Conservation (phyloP, 2,797 vertebrate species). For the Aeoliscus strigatus region DNA sequence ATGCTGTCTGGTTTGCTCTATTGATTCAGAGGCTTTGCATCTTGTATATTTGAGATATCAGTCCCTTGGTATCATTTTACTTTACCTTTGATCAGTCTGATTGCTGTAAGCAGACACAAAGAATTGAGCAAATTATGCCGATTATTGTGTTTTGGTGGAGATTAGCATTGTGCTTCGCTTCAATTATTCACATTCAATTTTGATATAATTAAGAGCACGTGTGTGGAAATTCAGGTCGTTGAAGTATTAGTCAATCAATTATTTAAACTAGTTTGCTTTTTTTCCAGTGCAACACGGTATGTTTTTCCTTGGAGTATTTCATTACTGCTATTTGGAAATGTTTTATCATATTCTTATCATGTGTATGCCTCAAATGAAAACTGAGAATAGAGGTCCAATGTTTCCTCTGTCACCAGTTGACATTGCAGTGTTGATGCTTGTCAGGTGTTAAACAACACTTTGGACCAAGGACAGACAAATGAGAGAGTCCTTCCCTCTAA, state of each 20-base stretch:
- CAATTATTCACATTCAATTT: conserved; percentile 54
- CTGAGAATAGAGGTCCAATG: conserved; percentile 36
- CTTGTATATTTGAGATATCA: conserved; percentile 70
- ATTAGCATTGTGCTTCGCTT: conserved; percentile 50
- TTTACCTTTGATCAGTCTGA: conserved; percentile 72
- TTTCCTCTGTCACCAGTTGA: conserved; percentile 43
- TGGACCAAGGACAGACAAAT: conserved; percentile 77
- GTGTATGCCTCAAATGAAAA: conserved; percentile 28
- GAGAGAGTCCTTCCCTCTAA: conserved; percentile 74
- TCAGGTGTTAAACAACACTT: conserved; percentile 81
- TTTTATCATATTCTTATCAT: conserved; percentile 9
- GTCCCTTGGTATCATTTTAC: conserved; percentile 74
- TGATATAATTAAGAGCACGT: conserved; percentile 48
- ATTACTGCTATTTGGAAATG: conserved; percentile 20
- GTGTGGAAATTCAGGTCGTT: conserved; percentile 32
- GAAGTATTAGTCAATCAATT: no score
- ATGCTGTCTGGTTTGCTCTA: conserved; percentile 80
- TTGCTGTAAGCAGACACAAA: conserved; percentile 66
- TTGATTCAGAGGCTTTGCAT: conserved; percentile 75
- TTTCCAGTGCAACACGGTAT: no score
- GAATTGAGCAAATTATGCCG: conserved; percentile 66
- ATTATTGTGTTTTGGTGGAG: conserved; percentile 54
- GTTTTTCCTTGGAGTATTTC: conserved; percentile 28
- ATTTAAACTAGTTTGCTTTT: no score
- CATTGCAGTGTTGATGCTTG: conserved; percentile 67